Base-by-base conservation (phyloP, 2,113 vertebrate species). In the Neomonachus schauinslandi region DNA sequence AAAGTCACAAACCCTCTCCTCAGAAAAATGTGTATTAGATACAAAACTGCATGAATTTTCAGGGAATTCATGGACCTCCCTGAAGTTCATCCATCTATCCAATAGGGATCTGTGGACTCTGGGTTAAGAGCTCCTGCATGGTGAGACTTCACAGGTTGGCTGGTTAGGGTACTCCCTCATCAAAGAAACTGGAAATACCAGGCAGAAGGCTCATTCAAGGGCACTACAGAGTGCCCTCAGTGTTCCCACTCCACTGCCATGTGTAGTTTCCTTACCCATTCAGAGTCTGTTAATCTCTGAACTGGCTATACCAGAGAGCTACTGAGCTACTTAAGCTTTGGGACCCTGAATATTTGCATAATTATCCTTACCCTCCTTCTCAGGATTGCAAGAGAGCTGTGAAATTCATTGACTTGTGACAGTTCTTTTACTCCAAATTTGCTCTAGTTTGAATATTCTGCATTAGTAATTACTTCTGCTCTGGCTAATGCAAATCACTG, bases 401-500 rank as follows among this genome's bases (percentile, higher is more conserved):
- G 12, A 33, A 59, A 42, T 65, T 53, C 89, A 83, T 80, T 39
- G 13, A 26, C 36, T 86, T 36, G 12, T 36, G 65, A 39, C 46
- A 18, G 49, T 82, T 95, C 61, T 95, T 59, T 63, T 80, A 74
- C 22, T 42, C 42, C 79, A 57, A 89, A 76, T 85, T 57, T 53
- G 42, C 57, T 67, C 51, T 76, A 63, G 39, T 95, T 81, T 89
- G 88, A 94, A 92, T 79, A 76, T 59, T 86, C 49, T 90, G 24
- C 39, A 49, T 28, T 79, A 57, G 77, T 12, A 42, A 76, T 80
- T 63, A 65, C 55, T 90, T 85, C 2, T 89, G 82, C 19, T 21
- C 24, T 18, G 67, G 11, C 72, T 97, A 90, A 97, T 49, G 21
- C 6, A 3, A 15, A 86, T 46, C 69, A 89, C 8, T 95, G 81